Evolutionary conservation across 2,888 invertebrate genomes (phyloP).

Genomic region (Mesorhabditis spiculigera): DNA sequence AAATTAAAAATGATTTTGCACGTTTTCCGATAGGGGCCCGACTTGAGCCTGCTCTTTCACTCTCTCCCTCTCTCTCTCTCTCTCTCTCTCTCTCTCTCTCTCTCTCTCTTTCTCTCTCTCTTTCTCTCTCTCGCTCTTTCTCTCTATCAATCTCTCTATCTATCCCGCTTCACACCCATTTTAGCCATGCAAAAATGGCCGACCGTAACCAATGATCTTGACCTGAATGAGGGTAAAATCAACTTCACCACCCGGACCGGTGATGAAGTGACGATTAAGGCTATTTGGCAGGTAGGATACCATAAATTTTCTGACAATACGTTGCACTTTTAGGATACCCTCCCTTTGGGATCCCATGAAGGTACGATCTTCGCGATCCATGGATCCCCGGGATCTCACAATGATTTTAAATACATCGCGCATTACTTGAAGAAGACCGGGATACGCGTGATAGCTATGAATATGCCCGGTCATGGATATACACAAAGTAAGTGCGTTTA

Average conservation of each 20-base stretch:
- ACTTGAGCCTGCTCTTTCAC: no score
- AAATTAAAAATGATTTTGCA: no score
- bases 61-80: no score
- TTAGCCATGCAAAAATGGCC: background rate
- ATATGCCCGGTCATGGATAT: conserved; percentile 12
- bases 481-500: conserved; percentile 5
- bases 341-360: background rate
- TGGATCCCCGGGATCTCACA: conserved; percentile 14
- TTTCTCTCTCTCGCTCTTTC: no score
- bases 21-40: no score
- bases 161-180: background rate
- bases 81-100: no score
- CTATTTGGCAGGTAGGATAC: background rate
- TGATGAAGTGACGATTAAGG: background rate
- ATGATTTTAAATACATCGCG: conserved; percentile 13
- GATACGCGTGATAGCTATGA: conserved; percentile 12
- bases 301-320: background rate
- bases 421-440: conserved; percentile 10
- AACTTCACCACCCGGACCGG: background rate
- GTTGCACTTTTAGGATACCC: background rate
- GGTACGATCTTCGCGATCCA: conserved; percentile 14
- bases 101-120: no score
- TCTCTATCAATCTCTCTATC: no score
- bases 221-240: background rate
- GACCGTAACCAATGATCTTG: background rate